Evolutionary conservation across 2,797 vertebrate genomes (phyloP), one percentile per base, ranked within the genome.

Genomic region (Aulostomus chinensis): DNA sequence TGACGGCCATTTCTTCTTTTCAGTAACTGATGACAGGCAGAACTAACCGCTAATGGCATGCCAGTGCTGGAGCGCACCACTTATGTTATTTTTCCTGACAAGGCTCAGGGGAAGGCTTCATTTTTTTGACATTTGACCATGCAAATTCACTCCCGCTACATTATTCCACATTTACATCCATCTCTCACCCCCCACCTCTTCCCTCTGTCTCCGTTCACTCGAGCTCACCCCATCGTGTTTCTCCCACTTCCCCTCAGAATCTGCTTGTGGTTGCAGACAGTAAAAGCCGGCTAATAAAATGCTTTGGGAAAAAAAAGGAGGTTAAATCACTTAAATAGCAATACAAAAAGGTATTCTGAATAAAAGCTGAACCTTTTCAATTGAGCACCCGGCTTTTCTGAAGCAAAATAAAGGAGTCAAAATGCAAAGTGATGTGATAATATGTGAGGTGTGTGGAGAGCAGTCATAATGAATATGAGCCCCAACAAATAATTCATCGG

Each of bases 81-180:
- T 95, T 93, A 93, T 70, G 92, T 95, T 96, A 94, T 95, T 96
- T 93, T 93, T 93, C 93, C 90, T 97, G 96, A 98, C 96, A 96
- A 95, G 94, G 92, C 94, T 95, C 93, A 91, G 86, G 93, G 91
- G 92, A 96, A 96, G 92, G 93, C 92, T 95, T 97, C 94, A 97
- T 98, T 98, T 99, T 98, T 99, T 94, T 97, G 96, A 99, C 97
- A 97, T 96, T 98, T 98, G 97, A 97, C 96, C 97, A 98, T 98
- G 96, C 95, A 98, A 98, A 99, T 99, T 94, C 94, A 93, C 91
- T 93, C 91, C 92, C 93, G 92, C 94, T 97, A 96, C 94, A 98
- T 97, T 96, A 97, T 98, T 96, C 94, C 94, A 93, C 94, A 94
- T 98, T 97, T 97, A 95, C 94, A 94, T 93, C 92, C 92, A 86